A percentile compares a stretch with the other conserved stretches of the same genome.
These are phyloP conservation scores for Strongylocentrotus purpuratus DNA, from an alignment of 35 echinoderm and acorn worm species.

Conservation along the genomic window DNA sequence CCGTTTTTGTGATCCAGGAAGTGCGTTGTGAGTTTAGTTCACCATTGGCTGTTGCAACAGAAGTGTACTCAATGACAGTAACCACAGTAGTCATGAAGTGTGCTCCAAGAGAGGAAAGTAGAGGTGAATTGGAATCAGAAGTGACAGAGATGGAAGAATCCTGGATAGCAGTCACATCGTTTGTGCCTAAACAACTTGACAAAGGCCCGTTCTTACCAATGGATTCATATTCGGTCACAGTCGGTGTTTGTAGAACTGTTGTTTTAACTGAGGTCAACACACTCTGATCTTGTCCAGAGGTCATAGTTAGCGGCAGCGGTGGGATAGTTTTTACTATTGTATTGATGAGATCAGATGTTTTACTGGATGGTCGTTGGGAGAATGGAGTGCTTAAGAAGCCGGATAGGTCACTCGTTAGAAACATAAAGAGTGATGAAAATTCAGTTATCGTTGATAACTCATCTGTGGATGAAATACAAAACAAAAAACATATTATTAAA, in stretches of 20 bases:
- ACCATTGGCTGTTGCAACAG: background rate
- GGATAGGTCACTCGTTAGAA: background rate
- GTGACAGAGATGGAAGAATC: background rate
- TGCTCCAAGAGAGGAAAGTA: background rate
- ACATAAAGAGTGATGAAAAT: background rate
- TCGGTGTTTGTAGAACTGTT: background rate
- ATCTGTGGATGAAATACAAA: background rate
- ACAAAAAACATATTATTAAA: background rate
- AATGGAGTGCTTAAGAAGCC: background rate
- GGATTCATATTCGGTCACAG: background rate
- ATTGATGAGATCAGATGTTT: background rate
- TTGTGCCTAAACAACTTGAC: background rate
- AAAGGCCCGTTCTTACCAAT: background rate
- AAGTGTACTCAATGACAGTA: background rate
- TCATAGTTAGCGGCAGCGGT: background rate
- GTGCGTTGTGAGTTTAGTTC: background rate
- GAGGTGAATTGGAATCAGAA: no score
- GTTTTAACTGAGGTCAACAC: background rate
- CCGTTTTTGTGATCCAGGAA: background rate
- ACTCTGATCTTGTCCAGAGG: background rate
- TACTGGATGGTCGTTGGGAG: background rate
- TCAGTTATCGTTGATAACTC: conserved; percentile 3
- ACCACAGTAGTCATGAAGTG: background rate
- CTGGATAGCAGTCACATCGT: background rate
- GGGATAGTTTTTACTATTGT: background rate